Conservation (phyloP, 2,113 vertebrate genomes). For the Campylomormyrus numenius region DNA sequence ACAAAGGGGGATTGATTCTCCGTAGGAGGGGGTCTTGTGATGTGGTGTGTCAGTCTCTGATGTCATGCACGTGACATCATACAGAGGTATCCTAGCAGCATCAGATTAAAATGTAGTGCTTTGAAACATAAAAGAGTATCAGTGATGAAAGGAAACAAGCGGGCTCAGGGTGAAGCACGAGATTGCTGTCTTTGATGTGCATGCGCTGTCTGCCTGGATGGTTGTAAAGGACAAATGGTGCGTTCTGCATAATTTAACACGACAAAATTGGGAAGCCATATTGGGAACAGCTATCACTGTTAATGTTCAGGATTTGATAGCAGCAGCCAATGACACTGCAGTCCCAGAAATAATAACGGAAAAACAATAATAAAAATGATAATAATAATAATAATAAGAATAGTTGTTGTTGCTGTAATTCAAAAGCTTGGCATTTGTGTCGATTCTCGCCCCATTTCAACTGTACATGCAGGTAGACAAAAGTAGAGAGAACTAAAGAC, state of each 20-base stretch:
- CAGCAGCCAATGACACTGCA: not conserved
- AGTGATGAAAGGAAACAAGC: not conserved
- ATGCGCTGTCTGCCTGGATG: not conserved
- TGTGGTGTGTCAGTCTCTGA: not conserved
- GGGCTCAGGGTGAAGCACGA: not conserved
- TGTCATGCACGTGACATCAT: not conserved
- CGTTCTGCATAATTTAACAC: not conserved
- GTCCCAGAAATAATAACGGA: not conserved
- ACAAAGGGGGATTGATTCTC: not conserved
- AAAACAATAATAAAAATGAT: not conserved
- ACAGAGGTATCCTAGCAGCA: not conserved
- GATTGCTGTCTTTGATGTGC: not conserved
- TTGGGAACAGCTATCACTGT: not conserved
- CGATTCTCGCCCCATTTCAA: constrained; percentile 26
- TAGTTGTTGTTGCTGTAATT: not conserved
- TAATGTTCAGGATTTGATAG: not conserved
- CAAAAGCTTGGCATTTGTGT: constrained; percentile 14
- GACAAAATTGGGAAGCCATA: not conserved
- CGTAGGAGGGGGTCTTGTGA: not conserved
- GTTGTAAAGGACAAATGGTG: not conserved
- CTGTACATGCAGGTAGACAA: not conserved
- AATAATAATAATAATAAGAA: not conserved
- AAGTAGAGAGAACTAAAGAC: not conserved
- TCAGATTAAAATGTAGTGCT: not conserved
- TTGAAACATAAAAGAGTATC: not conserved